phyloP scores from a whole-genome alignment of 2,888 invertebrate species.

The Cryptus armator region DNA sequence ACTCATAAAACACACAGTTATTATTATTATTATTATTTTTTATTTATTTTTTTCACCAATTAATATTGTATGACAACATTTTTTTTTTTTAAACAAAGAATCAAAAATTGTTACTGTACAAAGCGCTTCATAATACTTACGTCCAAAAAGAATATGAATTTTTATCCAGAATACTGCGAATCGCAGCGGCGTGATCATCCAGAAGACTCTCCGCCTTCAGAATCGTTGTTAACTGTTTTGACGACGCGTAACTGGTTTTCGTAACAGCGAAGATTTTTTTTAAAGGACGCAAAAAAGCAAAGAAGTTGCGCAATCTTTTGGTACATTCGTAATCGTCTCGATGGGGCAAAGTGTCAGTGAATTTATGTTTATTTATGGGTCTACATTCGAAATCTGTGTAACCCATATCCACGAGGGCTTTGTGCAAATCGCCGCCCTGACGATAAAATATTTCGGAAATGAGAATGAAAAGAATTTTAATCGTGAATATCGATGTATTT shows the following conservation, averaged over 20 bases:
- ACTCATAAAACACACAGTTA: too few species aligned
- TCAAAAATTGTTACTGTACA: background rate
- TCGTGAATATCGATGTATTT: conserved; percentile 14
- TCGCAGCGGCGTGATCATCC: conserved; percentile 78
- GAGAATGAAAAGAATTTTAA: conserved; percentile 28
- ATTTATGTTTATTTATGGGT: conserved; percentile 56
- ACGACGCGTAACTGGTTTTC: conserved; percentile 12
- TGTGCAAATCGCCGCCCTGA: conserved; percentile 80
- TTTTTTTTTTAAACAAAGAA: background rate
- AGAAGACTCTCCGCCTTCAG: conserved; percentile 77
- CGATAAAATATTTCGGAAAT: background rate
- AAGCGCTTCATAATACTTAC: conserved; percentile 60
- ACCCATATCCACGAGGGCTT: conserved; percentile 77
- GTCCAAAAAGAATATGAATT: conserved; percentile 59
- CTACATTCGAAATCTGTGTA: conserved; percentile 79
- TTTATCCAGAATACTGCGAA: conserved; percentile 72
- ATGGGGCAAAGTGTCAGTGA: background rate
- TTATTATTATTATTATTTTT: too few species aligned
- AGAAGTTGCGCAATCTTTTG: conserved; percentile 2
- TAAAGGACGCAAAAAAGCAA: background rate
- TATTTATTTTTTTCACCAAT: background rate
- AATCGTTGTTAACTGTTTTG: conserved; percentile 75
- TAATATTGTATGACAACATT: background rate
- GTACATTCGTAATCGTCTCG: background rate
- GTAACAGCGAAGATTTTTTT: background rate